Conservation (phyloP, 1,140 invertebrate genomes). For the Glomeris maerens region DNA sequence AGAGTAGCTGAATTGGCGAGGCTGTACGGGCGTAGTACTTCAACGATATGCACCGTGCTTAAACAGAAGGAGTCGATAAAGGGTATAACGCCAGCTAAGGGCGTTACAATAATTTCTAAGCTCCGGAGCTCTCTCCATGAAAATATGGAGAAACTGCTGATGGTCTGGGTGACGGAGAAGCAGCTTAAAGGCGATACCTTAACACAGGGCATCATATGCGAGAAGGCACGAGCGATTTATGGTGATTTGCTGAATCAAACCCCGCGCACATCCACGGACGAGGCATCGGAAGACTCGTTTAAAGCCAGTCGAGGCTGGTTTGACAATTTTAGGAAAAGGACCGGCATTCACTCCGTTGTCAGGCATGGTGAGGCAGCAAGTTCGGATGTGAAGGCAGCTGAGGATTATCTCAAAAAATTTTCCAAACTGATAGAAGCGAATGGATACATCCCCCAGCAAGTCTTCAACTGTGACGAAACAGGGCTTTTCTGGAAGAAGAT, state of each 20-base stretch:
- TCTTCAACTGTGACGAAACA: slow-evolving; percentile 21
- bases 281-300: slow-evolving; percentile 1
- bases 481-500: slow-evolving; percentile 20
- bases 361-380: slow-evolving; percentile 15
- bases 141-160: slow-evolving; percentile 57
- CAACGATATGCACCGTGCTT: slow-evolving; percentile 6
- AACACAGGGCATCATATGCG: background rate
- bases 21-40: background rate
- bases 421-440: background rate
- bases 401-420: slow-evolving; percentile 6
- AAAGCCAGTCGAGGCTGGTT: slow-evolving; percentile 11
- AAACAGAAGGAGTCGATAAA: slow-evolving; percentile 8
- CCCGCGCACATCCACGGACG: slow-evolving; percentile 1
- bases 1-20: background rate
- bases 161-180: slow-evolving; percentile 46
- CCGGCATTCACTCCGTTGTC: slow-evolving; percentile 11
- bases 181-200: background rate
- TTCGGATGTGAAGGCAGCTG: slow-evolving; percentile 10
- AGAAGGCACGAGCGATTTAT: slow-evolving; percentile 3
- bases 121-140: slow-evolving; percentile 31
- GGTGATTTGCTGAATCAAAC: background rate
- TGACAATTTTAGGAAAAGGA: slow-evolving; percentile 9
- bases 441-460: slow-evolving; percentile 6
- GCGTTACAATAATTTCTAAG: background rate
- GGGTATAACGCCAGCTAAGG: background rate